Evolutionary conservation across 2,797 vertebrate genomes (phyloP).

Genomic region (Cygnus olor): DNA sequence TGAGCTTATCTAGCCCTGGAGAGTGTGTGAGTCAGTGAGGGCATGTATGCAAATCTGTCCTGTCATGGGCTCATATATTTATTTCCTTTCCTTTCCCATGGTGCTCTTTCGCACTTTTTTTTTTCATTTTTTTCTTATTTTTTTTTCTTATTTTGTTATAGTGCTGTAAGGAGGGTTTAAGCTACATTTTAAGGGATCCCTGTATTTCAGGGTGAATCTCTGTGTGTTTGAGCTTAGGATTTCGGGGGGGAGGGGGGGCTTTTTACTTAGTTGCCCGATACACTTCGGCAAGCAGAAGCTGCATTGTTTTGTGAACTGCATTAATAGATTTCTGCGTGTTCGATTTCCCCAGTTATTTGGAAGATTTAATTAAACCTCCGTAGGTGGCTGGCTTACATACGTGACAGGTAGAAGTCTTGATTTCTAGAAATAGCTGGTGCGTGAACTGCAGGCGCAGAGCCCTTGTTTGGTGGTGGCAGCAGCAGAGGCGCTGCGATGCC

Average conservation of each 20-base stretch:
- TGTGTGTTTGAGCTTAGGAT: not conserved
- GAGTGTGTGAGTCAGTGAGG: not conserved
- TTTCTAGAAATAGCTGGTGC: not conserved
- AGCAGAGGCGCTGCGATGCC: not conserved
- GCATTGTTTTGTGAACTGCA: slow-evolving; percentile 23
- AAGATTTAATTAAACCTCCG: slow-evolving; percentile 8
- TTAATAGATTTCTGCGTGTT: not conserved
- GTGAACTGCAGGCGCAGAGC: accelerated
- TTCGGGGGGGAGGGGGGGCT: accelerated
- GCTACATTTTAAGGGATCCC: not conserved
- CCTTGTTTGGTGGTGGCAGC: not conserved
- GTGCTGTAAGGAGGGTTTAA: not conserved
- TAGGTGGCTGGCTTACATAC: not conserved
- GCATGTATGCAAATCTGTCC: not conserved
- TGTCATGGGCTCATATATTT: not conserved
- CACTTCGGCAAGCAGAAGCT: slow-evolving; percentile 28
- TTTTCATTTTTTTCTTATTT: no score
- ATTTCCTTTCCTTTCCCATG: slow-evolving; percentile 25
- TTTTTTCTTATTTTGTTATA: not conserved
- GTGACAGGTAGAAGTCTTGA: slow-evolving; percentile 1
- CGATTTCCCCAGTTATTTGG: not conserved
- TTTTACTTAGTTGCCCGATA: slow-evolving; percentile 27
- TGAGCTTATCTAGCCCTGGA: not conserved
- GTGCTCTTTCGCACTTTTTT: not conserved
- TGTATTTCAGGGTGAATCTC: not conserved